Base-by-base conservation (phyloP, 1,140 invertebrate species). In the Gonioctena quinquepunctata region DNA sequence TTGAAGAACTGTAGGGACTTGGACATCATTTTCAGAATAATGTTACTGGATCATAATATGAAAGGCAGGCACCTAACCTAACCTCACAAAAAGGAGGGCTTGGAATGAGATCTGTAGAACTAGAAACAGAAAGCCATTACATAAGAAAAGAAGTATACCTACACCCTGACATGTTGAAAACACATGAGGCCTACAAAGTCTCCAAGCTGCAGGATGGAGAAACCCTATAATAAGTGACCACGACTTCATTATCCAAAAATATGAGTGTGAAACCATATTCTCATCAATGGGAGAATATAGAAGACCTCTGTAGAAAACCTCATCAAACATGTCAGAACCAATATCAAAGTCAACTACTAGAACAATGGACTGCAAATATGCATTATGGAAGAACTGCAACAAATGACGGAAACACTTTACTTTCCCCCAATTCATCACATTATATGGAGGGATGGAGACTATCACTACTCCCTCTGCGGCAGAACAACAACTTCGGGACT, bases 151-250 rank as follows among this genome's bases (percentile, higher is more conserved):
- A 68, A 8, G 59, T 71, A 66, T 70, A 73, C 60, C 28, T 74
- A 11, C 27, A n/a, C n/a, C n/a, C n/a, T n/a, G n/a, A n/a, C n/a
- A n/a, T n/a, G n/a, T n/a, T n/a, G n/a, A n/a, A n/a, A n/a, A n/a
- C n/a, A n/a, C n/a, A n/a, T n/a, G n/a, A n/a, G n/a, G n/a, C n/a
- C n/a, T n/a, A n/a, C n/a, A n/a, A n/a, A n/a, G n/a, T n/a, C n/a
- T n/a, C n/a, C n/a, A n/a, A n/a, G n/a, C n/a, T n/a, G n/a, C n/a
- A 18, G 70, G 72, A 16, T 76, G 72, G 67, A 69, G 72, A 64
- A 76, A 72, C 64, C 72, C 70, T 11, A n/a, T n/a, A n/a, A 25
- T 74, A 16, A 67, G 23, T 57, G 71, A 73, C 59, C 56, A 42
- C 33, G 33, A n/a, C n/a, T n/a, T n/a, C n/a, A n/a, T n/a, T n/a